phyloP scores from a whole-genome alignment of 2,797 vertebrate genomes.

The Nyctibius grandis region DNA sequence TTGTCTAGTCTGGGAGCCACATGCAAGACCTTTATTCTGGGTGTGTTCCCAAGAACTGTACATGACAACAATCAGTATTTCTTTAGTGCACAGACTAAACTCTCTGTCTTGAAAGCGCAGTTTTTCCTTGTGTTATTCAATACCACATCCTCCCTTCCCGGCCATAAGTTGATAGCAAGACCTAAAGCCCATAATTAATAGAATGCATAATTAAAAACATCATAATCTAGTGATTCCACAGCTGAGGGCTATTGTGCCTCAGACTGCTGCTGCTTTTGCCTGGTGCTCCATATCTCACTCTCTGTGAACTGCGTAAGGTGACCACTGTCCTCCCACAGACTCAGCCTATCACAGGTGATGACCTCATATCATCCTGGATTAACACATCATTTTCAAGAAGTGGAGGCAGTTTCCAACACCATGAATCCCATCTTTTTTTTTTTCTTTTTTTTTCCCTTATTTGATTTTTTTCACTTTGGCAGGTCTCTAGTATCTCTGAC shows the following conservation, averaged over 20 bases:
- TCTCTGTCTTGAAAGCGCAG: not conserved
- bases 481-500: not conserved
- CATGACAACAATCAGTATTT: not conserved
- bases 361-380: not conserved
- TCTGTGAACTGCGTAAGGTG: not conserved
- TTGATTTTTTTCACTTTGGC: not conserved
- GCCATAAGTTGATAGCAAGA: not conserved
- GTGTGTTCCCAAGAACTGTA: not conserved
- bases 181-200: not conserved
- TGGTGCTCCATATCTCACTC: not conserved
- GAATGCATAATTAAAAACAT: not conserved
- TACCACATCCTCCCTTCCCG: not conserved
- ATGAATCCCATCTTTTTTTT: not conserved
- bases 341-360: not conserved
- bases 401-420: not conserved
- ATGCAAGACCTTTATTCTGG: not conserved
- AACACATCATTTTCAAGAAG: not conserved
- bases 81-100: not conserved
- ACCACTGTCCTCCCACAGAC: not conserved
- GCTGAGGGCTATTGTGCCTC: not conserved
- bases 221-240: not conserved
- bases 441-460: accelerated
- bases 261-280: not conserved
- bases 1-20: not conserved
- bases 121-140: not conserved